Evolutionary conservation across 2,888 invertebrate genomes (phyloP).

Genomic region (Lamellibrachia columna): DNA sequence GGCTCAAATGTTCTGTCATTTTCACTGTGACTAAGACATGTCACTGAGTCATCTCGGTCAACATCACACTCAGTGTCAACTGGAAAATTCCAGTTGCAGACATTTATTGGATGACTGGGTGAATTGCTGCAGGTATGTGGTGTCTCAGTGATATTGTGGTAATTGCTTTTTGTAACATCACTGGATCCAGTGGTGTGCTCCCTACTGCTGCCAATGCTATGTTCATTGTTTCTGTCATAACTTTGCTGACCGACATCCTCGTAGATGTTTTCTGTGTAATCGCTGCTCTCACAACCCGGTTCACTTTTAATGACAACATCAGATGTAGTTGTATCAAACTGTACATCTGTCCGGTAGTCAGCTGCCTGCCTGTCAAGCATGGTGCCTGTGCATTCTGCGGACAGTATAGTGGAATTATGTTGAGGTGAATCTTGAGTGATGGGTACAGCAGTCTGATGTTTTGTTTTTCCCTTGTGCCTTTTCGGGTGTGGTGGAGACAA

Average conservation of each 20-base stretch:
- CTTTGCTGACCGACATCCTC: not conserved
- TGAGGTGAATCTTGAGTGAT: not conserved
- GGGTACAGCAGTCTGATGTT: not conserved
- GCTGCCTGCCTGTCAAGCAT: not conserved
- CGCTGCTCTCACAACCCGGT: not conserved
- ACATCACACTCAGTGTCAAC: not conserved
- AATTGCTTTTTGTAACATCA: not conserved
- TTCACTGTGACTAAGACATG: not conserved
- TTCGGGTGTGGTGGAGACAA: not conserved
- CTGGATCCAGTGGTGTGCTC: not conserved
- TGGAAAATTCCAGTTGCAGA: not conserved
- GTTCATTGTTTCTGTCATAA: not conserved
- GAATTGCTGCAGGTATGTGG: not conserved
- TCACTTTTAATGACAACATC: not conserved
- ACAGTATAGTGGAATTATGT: not conserved
- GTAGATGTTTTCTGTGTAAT: not conserved
- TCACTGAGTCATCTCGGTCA: not conserved
- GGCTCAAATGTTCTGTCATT: not conserved
- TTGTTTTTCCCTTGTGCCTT: not conserved
- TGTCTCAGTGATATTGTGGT: not conserved
- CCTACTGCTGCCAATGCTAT: not conserved
- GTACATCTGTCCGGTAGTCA: not conserved
- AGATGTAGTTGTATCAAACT: not conserved
- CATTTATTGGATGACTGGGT: not conserved
- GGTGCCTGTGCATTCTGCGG: not conserved